Evolutionary conservation across 2,113 vertebrate genomes (phyloP), one percentile per base, ranked within the genome.

Genomic region (Myanophis thanlyinensis): DNA sequence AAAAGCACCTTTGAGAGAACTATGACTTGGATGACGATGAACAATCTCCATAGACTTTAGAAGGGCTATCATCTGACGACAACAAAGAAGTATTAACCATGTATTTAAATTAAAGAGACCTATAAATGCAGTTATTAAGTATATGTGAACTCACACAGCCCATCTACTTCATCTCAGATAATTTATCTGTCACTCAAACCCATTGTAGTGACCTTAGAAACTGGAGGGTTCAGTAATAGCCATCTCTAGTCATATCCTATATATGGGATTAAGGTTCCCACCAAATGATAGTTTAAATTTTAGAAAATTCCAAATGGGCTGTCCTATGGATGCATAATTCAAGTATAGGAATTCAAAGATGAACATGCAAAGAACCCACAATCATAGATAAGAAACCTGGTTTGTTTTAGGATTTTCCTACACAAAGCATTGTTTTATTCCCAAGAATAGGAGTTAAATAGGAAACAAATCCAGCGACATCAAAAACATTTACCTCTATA

Each of bases 401-500:
- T 18, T 27, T 56, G 22, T 56, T 23, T 25, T 10, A 49, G 40
- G 27, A 49, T 27, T 87, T 92, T 18, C 62, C 53, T 48, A 56
- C 22, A 88, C 11, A 62, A 51, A 52, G 23, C 13, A 30, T 73
- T 49, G 27, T n/a, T 46, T 44, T n/a, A 47, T n/a, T 59, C 9
- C 15, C 18, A 48, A 15, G 9, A 48, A 87, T 35, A 91, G 40
- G 18, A 47, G 3, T 3, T 22, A n/a, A n/a, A n/a, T 9, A 40
- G 22, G 30, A 62, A 90, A 47, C 54, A 27, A 93, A 93, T 40
- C 18, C 6, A 47, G 85, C 15, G 80, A 35, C 13, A 88, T 44
- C 7, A 52, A 49, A 87, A 89, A 2, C 90, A 89, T 89, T 93
- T 95, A 99, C 99, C 98, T 98, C 98, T 98, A 13, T 98, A 98